Evolutionary conservation across 2,113 vertebrate genomes (phyloP).

Genomic region (Piprites chloris): DNA sequence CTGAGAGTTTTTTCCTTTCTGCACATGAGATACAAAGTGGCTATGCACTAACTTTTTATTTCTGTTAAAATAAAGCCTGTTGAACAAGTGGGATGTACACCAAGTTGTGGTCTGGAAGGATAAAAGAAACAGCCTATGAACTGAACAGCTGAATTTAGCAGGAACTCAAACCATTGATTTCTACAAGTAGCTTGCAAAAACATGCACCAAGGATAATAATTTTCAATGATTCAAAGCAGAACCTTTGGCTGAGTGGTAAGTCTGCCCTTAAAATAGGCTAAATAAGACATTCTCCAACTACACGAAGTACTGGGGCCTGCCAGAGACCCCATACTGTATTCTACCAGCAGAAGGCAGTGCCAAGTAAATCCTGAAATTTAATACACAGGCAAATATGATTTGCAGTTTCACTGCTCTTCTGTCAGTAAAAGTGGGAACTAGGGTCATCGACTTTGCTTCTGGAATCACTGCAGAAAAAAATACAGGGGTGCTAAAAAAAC

Average conservation of each 20-base stretch:
- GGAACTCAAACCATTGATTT: constrained; percentile 3
- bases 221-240: neutral
- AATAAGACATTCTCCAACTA: neutral
- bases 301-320: neutral
- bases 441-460: constrained; percentile 4
- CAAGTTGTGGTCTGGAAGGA: constrained; percentile 27
- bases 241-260: neutral
- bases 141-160: constrained; percentile 28
- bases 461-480: constrained; percentile 25
- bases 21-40: neutral
- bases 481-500: constrained; percentile 17
- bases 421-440: constrained; percentile 12
- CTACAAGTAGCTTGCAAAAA: constrained; percentile 47
- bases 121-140: constrained; percentile 17
- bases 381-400: neutral
- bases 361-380: neutral
- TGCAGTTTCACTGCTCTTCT: neutral
- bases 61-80: constrained; percentile 48
- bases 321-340: neutral
- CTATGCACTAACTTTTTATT: neutral
- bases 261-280: neutral
- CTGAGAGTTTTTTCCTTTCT: neutral
- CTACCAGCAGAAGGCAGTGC: neutral
- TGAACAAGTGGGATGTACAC: constrained; percentile 15
- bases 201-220: constrained; percentile 22